Conservation (phyloP, 2,888 invertebrate species). For the Acronicta leporina region DNA sequence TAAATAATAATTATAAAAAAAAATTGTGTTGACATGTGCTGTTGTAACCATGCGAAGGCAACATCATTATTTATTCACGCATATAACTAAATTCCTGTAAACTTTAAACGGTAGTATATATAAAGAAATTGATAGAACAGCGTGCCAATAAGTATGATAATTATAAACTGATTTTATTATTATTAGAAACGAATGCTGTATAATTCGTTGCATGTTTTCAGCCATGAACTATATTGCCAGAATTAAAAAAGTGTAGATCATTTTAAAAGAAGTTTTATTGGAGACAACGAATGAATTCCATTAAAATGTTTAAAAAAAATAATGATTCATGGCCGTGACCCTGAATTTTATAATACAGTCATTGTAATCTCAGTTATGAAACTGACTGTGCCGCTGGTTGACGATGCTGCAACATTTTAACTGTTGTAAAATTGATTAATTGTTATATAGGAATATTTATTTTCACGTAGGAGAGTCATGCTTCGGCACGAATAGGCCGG, state of each 20-base stretch:
- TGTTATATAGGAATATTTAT: no score
- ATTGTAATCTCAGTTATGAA: conserved; percentile 27
- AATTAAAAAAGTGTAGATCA: background rate
- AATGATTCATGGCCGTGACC: conserved; percentile 27
- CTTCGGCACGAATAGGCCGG: no score
- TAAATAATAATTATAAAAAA: no score
- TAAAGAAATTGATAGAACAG: no score
- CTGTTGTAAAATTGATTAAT: background rate
- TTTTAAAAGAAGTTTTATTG: background rate
- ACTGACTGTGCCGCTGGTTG: conserved; percentile 29
- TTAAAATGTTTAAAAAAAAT: conserved; percentile 9
- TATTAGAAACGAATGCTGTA: background rate
- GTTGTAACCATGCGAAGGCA: no score
- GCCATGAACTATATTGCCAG: conserved; percentile 15
- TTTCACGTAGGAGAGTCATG: no score
- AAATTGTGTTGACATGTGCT: no score
- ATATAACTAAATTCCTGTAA: no score
- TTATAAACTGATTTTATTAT: no score
- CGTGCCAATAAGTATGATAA: no score
- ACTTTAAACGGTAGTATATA: no score
- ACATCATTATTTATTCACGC: no score
- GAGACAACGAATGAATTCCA: background rate
- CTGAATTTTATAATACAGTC: conserved; percentile 14
- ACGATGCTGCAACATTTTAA: background rate
- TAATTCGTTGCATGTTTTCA: background rate